Base-by-base conservation (phyloP, 2,797 vertebrate species). In the Danio aesculapii region DNA sequence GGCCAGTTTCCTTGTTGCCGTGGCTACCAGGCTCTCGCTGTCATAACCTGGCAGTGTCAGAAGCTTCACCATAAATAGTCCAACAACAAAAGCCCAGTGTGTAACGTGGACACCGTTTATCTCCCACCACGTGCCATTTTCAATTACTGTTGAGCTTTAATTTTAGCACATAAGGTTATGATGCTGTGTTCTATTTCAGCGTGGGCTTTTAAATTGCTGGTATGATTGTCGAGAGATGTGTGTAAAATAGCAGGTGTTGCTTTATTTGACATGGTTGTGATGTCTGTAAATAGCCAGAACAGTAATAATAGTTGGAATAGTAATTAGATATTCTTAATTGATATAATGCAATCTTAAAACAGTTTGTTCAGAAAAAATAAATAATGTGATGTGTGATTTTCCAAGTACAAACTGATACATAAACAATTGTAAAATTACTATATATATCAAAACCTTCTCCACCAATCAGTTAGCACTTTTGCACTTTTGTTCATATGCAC, bases 1-100 rank as follows among this genome's bases (percentile, higher is more conserved):
- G 82, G 79, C 86, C 62, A 81, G 83, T 77, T 79, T 84, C 86
- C 79, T 68, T 69, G 81, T 85, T 86, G 71, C 83, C 81, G 63
- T 85, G 81, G 84, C 83, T 81, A 87, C 86, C 21, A 16, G 49
- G 66, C 75, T 75, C 74, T 81, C 8, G 30, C 68, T 85, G 73
- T 85, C 73, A 80, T 80, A 80, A 63, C 62, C 73, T 52, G 63
- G 68, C 73, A 76, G 66, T 77, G 81, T 83, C 81, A 77, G 64
- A 77, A 79, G 68, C 83, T 84, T 71, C 0, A 41, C 83, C 78
- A 81, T 59, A 81, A 84, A 81, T 67, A 84, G 77, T 81, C 59
- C 78, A 57, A 58, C 74, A 68, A 71, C 58, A 71, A 81, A 77
- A 3, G 52, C 53, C 46, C 0, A 14, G n/a, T 52, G 64, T 63